A percentile compares a stretch with the other conserved stretches of the same genome.
Evolutionary conservation across 2,888 invertebrate species (phyloP).

Genomic region (Thera britannica): DNA sequence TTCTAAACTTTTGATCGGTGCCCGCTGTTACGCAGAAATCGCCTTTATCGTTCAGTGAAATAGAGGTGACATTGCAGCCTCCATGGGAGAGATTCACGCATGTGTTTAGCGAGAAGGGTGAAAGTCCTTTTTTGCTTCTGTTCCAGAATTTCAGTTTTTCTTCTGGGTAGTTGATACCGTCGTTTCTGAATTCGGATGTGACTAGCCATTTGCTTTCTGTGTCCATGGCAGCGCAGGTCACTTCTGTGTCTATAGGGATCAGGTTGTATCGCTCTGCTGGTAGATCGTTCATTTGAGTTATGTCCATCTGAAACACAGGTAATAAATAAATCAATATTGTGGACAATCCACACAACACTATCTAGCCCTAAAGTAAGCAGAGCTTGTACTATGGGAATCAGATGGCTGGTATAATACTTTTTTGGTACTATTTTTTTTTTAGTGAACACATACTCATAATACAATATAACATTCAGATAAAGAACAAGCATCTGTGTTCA

Average conservation of each 20-base stretch:
- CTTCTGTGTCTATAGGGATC: slow-evolving; percentile 74
- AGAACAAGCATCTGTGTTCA: no score
- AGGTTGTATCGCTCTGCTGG: slow-evolving; percentile 73
- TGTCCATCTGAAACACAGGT: slow-evolving; percentile 69
- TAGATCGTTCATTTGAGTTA: slow-evolving; percentile 73
- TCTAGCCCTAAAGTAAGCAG: no score
- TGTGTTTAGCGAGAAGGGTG: slow-evolving; percentile 70
- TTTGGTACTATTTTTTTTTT: no score
- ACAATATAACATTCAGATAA: no score
- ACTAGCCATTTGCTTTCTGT: slow-evolving; percentile 71
- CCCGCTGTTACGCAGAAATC: slow-evolving; percentile 77
- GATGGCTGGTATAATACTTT: no score
- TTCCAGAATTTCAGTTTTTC: slow-evolving; percentile 77
- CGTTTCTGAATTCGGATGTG: slow-evolving; percentile 77
- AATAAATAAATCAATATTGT: background rate
- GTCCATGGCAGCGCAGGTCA: slow-evolving; percentile 72
- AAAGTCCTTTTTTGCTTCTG: slow-evolving; percentile 24
- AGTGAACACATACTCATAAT: no score
- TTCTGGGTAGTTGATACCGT: slow-evolving; percentile 72
- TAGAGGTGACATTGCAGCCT: slow-evolving; percentile 69
- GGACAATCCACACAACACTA: no score
- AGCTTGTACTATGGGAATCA: no score
- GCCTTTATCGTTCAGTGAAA: slow-evolving; percentile 67
- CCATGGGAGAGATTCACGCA: slow-evolving; percentile 77
- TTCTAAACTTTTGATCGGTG: slow-evolving; percentile 72